Base-by-base conservation (phyloP, 2,888 invertebrate species). In the Marronus borbonicus region DNA sequence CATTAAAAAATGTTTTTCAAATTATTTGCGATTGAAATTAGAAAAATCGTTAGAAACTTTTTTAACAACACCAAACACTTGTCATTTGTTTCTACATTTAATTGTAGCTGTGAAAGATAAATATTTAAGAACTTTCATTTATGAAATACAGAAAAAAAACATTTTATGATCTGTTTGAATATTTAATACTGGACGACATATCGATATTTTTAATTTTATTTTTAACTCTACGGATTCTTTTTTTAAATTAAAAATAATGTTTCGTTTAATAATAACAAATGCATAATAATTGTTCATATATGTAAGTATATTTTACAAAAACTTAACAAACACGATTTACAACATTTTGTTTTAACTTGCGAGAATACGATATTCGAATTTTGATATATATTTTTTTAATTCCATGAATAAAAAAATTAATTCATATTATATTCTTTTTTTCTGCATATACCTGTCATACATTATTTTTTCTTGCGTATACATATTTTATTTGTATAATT, bases 391-490 rank as follows among this genome's bases (percentile, higher is more conserved):
- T 76, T 76, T 68, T 58, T 76, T 28, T 24, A 10, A 10, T 64
- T 44, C 44, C 44, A 12, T 44, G 44, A 44, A 44, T 44, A 12
- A 44, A 44, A 24, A 44, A 44, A 44, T 44, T 44, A 44, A 36
- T 24, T 58, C 20, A 58, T 24, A 52, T 31, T 36, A 5, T 5
- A 5, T 3, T 36, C 5, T 24, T 64, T 68, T 50, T 75, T 44
- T 62, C n/a, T 66, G 68, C 62, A 50, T 69, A 77, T 72, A 68
- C 20, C 55, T 20, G 55, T 58, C 20, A 55, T 66, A 76, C 44
- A 75, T 76, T 39, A 50, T 58, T 58, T 72, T 81, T 81, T 20
- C 20, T 58, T 78, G 81, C 83, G 83, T 83, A 83, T 83, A 83
- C 83, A 70, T 80, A 12, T 77, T 77, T 72, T 77, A 65, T 75